Evolutionary conservation across 1,140 invertebrate species (phyloP).

Genomic region (Drosophila eugracilis): DNA sequence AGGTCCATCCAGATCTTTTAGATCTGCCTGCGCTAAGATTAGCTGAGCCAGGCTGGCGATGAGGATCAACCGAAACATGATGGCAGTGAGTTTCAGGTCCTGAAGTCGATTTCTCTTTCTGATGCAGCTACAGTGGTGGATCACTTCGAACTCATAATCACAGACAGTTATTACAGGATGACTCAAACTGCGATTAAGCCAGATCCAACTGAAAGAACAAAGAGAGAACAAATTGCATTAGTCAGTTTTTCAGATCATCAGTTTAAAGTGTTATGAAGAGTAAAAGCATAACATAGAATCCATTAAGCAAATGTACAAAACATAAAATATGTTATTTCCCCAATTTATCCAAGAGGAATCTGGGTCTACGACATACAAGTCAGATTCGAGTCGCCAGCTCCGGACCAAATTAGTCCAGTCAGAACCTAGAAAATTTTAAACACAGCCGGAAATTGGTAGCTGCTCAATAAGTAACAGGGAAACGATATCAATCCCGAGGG

Average conservation of each 20-base stretch:
- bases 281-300: too few species aligned
- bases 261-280: too few species aligned
- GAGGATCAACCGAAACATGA: slow-evolving; percentile 37
- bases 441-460: slow-evolving; percentile 35
- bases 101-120: slow-evolving; percentile 14
- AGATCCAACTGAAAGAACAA: slow-evolving; percentile 20
- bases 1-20: slow-evolving; percentile 61
- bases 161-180: slow-evolving; percentile 11
- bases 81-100: slow-evolving; percentile 19
- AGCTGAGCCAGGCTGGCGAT: slow-evolving; percentile 37
- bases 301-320: too few species aligned
- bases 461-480: slow-evolving; percentile 11
- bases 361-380: neutral
- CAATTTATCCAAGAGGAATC: neutral
- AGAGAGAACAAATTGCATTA: slow-evolving; percentile 10
- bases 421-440: slow-evolving; percentile 42
- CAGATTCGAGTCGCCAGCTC: neutral
- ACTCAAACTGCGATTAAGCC: slow-evolving; percentile 21
- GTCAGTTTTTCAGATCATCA: too few species aligned
- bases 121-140: slow-evolving; percentile 31
- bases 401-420: slow-evolving; percentile 1
- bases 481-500: neutral
- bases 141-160: slow-evolving; percentile 31
- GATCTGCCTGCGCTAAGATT: slow-evolving; percentile 43
- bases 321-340: neutral